phyloP scores from a whole-genome alignment of 2,888 invertebrate species.

The Trissolcus japonicus region DNA sequence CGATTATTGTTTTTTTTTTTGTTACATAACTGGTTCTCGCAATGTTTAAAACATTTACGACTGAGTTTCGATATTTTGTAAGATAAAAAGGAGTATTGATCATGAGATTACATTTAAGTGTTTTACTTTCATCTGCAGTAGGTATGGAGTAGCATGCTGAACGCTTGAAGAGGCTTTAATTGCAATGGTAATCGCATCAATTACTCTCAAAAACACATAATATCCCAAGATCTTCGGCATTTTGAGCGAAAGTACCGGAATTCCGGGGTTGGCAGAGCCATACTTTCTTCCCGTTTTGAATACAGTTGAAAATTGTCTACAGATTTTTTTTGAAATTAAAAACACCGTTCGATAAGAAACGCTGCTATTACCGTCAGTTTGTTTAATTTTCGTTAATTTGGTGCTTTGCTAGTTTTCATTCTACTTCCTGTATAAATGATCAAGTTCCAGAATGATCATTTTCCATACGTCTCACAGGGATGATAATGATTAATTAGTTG shows the following conservation, averaged over 20 bases:
- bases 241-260: slow-evolving; percentile 5
- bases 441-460: too few species aligned
- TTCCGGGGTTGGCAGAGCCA: background rate
- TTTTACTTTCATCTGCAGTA: background rate
- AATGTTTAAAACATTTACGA: background rate
- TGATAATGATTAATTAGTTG: too few species aligned
- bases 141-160: background rate
- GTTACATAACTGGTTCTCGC: background rate
- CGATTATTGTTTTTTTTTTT: too few species aligned
- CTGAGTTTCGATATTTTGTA: background rate
- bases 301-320: background rate
- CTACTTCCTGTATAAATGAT: too few species aligned
- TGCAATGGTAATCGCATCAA: slow-evolving; percentile 4
- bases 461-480: too few species aligned
- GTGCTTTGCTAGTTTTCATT: background rate
- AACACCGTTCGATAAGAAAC: background rate
- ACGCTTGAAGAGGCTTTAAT: slow-evolving; percentile 5
- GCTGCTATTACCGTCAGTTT: too few species aligned
- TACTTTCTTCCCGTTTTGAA: slow-evolving; percentile 4
- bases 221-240: background rate
- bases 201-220: slow-evolving; percentile 4
- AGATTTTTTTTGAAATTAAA: background rate
- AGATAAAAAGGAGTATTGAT: background rate
- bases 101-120: background rate
- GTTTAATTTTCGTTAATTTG: background rate